Evolutionary conservation across 2,113 vertebrate genomes (phyloP).

Genomic region (Dasypus novemcinctus): DNA sequence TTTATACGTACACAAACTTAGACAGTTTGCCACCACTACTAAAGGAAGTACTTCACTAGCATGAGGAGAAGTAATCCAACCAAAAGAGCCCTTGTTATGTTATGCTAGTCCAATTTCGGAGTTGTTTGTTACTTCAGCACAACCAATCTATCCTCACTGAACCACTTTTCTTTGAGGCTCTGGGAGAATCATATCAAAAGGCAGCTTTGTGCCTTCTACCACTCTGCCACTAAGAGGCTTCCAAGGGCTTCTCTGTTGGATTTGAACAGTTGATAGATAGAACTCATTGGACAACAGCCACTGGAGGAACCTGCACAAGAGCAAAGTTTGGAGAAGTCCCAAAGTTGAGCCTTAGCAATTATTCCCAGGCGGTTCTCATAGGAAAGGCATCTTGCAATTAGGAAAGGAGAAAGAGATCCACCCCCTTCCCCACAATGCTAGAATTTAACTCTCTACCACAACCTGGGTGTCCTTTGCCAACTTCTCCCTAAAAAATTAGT

Average conservation of each 20-base stretch:
- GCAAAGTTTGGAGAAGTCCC: not conserved
- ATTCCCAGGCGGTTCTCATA: not conserved
- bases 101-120: not conserved
- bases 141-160: not conserved
- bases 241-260: not conserved
- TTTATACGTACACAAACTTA: not conserved
- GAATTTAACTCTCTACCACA: not conserved
- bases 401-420: not conserved
- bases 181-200: not conserved
- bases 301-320: not conserved
- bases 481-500: not conserved
- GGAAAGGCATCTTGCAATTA: not conserved
- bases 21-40: not conserved
- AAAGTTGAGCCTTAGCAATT: not conserved
- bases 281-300: not conserved
- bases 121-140: not conserved
- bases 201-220: not conserved
- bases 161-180: not conserved
- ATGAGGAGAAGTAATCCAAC: not conserved
- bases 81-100: not conserved
- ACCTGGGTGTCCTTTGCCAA: not conserved
- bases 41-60: not conserved
- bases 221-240: not conserved
- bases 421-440: not conserved
- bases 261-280: not conserved